These are phyloP conservation scores for Ophion obscuratus DNA, from an alignment of 2,888 invertebrate species.

Conservation along the genomic window DNA sequence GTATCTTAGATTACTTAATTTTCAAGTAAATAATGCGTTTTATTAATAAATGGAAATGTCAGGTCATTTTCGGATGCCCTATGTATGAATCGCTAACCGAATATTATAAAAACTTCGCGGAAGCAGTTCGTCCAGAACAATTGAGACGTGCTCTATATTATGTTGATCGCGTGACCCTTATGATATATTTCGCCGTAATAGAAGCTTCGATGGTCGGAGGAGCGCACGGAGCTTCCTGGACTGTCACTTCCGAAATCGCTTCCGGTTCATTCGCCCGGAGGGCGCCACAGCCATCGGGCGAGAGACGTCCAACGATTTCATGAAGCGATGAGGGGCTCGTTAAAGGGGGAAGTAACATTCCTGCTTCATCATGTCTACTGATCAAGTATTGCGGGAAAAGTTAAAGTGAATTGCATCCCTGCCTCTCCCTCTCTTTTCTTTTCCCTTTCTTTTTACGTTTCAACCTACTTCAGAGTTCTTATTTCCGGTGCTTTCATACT, in stretches of 20 bases:
- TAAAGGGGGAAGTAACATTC: slow-evolving; percentile 49
- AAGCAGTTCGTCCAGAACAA: background rate
- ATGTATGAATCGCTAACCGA: too few relatives aligned
- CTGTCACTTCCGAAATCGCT: slow-evolving; percentile 43
- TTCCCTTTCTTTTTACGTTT: background rate
- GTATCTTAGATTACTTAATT: too few relatives aligned
- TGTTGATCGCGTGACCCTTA: slow-evolving; percentile 54
- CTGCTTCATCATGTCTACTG: slow-evolving; percentile 46
- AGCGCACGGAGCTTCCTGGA: slow-evolving; percentile 34
- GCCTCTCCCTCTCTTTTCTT: background rate
- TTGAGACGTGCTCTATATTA: slow-evolving; percentile 19
- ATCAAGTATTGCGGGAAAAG: slow-evolving; percentile 56
- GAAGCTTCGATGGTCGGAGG: slow-evolving; percentile 30
- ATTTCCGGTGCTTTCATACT: background rate
- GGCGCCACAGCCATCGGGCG: slow-evolving; percentile 1
- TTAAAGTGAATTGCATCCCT: slow-evolving; percentile 20
- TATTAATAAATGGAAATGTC: too few relatives aligned
- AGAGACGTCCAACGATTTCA: slow-evolving; percentile 33
- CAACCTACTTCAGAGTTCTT: slow-evolving; percentile 10
- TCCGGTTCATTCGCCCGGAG: slow-evolving; percentile 56
- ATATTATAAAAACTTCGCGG: too few relatives aligned
- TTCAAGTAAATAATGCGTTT: too few relatives aligned
- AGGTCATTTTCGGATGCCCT: too few relatives aligned
- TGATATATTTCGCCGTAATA: slow-evolving; percentile 45
- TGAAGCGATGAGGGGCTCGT: slow-evolving; percentile 53